Conservation (phyloP, 1,140 invertebrate genomes). For the Hetaerina americana region DNA sequence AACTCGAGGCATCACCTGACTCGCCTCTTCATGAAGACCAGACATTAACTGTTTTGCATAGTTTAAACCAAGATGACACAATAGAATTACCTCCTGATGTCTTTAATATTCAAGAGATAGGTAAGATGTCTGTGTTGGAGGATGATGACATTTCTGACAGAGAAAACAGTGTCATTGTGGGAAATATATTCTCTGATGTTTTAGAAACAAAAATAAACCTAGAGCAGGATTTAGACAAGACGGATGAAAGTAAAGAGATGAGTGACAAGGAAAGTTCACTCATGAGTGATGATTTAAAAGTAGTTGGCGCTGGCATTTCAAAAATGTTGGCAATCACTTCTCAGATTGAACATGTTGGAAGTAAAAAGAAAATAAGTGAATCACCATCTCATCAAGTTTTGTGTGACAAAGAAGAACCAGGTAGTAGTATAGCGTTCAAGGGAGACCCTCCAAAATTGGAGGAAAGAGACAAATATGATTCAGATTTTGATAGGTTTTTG, state of each 20-base stretch:
- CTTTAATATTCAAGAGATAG: conserved; percentile 16
- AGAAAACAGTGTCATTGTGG: not conserved
- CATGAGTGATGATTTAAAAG: not conserved
- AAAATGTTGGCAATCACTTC: not conserved
- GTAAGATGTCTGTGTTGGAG: conserved; percentile 22
- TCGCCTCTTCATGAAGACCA: conserved; percentile 18
- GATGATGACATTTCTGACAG: conserved; percentile 11
- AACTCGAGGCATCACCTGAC: conserved; percentile 12
- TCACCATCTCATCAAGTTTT: not conserved
- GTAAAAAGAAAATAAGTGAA: too few species aligned
- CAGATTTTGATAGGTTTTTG: not conserved
- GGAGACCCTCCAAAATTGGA: not conserved
- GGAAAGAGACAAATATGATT: not conserved
- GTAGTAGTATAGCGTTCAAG: not conserved
- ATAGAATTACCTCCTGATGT: conserved; percentile 17
- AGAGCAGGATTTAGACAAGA: not conserved
- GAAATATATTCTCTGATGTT: not conserved
- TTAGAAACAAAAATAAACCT: not conserved
- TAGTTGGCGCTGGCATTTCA: not conserved
- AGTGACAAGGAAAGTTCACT: not conserved
- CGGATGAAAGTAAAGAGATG: conserved; percentile 5
- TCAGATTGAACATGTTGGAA: too few species aligned
- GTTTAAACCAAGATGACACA: not conserved
- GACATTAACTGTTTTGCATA: conserved; percentile 11
- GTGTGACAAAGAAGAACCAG: not conserved